Evolutionary conservation across 2,888 invertebrate genomes (phyloP).

Genomic region (Drosophila buzzatii): DNA sequence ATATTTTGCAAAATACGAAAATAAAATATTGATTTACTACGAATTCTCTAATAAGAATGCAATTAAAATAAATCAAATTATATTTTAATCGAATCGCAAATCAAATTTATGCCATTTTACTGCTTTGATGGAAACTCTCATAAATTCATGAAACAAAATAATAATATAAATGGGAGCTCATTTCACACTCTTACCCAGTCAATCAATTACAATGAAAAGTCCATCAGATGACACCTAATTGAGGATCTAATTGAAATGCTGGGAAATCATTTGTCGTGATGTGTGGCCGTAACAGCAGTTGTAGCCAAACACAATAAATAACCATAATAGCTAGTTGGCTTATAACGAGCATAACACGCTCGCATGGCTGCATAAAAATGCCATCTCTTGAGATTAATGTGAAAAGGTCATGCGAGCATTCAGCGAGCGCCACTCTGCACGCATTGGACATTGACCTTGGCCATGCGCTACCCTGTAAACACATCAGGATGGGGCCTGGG

Average conservation of each 20-base stretch:
- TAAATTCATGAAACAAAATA: not conserved
- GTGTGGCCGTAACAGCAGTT: constrained; percentile 54
- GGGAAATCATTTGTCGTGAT: constrained; percentile 30
- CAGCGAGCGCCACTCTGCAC: constrained; percentile 48
- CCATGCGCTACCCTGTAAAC: constrained; percentile 30
- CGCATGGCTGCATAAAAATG: constrained; percentile 68
- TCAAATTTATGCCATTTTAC: not conserved
- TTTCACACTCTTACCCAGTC: not conserved
- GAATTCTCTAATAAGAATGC: not conserved
- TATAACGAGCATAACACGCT: constrained; percentile 63
- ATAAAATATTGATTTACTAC: not conserved
- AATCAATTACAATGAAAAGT: constrained; percentile 35
- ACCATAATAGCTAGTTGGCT: constrained; percentile 64
- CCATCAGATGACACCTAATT: constrained; percentile 54
- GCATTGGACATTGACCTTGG: constrained; percentile 66
- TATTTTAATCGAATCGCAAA: not conserved
- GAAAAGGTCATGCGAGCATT: constrained; percentile 70
- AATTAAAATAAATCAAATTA: not conserved
- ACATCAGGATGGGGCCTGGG: not conserved
- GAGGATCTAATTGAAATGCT: constrained; percentile 67
- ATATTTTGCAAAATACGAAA: not conserved
- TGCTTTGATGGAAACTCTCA: no score
- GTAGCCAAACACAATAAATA: constrained; percentile 65
- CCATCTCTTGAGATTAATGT: constrained; percentile 76
- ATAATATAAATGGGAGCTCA: not conserved